Evolutionary conservation across 2,888 invertebrate genomes (phyloP).

Genomic region (Xestia ashworthii): DNA sequence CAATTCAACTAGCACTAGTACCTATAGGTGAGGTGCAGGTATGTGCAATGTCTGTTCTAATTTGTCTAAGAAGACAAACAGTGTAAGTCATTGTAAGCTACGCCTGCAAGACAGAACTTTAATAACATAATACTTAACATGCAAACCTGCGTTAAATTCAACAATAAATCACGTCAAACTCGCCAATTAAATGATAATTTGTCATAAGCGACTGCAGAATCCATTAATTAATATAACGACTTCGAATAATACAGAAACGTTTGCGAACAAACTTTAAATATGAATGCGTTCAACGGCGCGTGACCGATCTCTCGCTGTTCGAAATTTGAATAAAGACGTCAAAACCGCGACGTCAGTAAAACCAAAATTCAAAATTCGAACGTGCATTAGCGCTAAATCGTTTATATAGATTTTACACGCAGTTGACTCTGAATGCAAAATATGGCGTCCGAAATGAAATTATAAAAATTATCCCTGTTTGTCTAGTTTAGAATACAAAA

Average conservation of each 20-base stretch:
- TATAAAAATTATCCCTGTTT: conserved; percentile 83
- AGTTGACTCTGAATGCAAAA: conserved; percentile 85
- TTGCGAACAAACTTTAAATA: conserved; percentile 79
- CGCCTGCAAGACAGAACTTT: background rate
- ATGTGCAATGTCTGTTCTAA: background rate
- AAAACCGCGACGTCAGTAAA: conserved; percentile 85
- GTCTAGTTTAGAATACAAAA: conserved; percentile 81
- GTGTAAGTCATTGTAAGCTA: background rate
- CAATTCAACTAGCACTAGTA: background rate
- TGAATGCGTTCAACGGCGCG: conserved; percentile 82
- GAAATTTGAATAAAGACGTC: conserved; percentile 87
- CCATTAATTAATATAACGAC: conserved; percentile 72
- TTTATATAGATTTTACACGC: conserved; percentile 90
- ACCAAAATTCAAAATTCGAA: conserved; percentile 81
- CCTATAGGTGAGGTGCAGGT: background rate
- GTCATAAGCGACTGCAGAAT: conserved; percentile 65
- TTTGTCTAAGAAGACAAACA: background rate
- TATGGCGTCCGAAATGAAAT: conserved; percentile 79
- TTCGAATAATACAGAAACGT: conserved; percentile 70
- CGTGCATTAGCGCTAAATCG: conserved; percentile 78
- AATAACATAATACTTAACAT: conserved; percentile 29
- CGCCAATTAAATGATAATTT: conserved; percentile 62
- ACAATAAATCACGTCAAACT: conserved; percentile 59
- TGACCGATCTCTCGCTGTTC: conserved; percentile 82
- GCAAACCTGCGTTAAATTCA: conserved; percentile 37